Base-by-base conservation (phyloP, 2,113 vertebrate genomes). In the Rhinolophus ferrumequinum region DNA sequence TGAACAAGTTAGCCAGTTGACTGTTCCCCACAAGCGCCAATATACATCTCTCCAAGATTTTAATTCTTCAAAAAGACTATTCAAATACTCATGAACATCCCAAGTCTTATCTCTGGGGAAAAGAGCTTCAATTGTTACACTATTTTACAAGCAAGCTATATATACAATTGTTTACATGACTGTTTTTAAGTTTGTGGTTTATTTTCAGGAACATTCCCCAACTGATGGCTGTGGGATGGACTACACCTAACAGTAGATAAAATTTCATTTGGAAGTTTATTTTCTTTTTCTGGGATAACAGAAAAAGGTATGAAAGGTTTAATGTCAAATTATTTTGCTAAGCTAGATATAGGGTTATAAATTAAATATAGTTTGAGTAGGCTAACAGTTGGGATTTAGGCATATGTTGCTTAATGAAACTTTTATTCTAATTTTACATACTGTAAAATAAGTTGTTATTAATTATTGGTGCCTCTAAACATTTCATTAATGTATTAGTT, bases 1-100 rank as follows among this genome's bases (percentile, higher is more conserved):
- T 15, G 99, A 99, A 97, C 99, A 99, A 91, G 98, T 99, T 85
- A 99, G 98, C 98, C 98, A 99, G 97, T 99, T 99, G 94, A 99
- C 96, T 52, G 99, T 99, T 4, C 99, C 99, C 99, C 99, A 99
- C 47, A 99, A 99, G 80, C 99, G 99, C 99, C 99, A 99, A 90
- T 99, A 99, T 47, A 99, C 99, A 93, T 99, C 98, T 82, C 99
- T 98, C 99, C 99, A 99, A 92, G 99, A 99, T 92, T 99, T 99
- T 93, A 99, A 52, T 91, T 99, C 99, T 98, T 99, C 99, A n/a
- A 99, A 99, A 93, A 99, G 99, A 85, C 98, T 94, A 28, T 97
- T 99, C 92, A 99, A 97, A 96, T 99, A 99, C 64, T 99, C 99
- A 15, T 99, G 99, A 33, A 99, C 98, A 83, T 99, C 99, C 99